Conservation (phyloP, 1,140 invertebrate genomes). For the Aethina tumida region DNA sequence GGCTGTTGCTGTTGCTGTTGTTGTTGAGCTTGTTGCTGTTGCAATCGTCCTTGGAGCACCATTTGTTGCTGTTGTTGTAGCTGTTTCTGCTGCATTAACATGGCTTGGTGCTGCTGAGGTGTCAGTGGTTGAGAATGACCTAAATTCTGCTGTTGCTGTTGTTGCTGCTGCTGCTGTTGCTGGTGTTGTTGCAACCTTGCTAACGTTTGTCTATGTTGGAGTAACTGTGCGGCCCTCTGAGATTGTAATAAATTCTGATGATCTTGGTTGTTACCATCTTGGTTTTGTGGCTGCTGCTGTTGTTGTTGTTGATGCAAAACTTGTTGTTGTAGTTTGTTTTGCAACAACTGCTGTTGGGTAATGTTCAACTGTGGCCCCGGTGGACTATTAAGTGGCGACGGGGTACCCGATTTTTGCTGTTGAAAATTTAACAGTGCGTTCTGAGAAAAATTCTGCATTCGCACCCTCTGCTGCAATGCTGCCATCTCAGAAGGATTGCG, state of each 20-base stretch:
- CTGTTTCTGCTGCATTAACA: conserved; percentile 42
- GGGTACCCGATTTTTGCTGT: conserved; percentile 30
- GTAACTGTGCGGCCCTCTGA: conserved; percentile 33
- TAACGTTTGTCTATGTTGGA: conserved; percentile 38
- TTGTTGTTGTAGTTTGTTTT: conserved; percentile 33
- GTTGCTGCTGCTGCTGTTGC: conserved; percentile 31
- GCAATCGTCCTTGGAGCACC: conserved; percentile 35
- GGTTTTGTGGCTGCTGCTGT: conserved; percentile 14
- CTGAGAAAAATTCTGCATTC: conserved; percentile 21
- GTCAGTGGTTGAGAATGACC: conserved; percentile 36
- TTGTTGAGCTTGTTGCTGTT: conserved; percentile 42
- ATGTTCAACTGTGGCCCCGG: conserved; percentile 26
- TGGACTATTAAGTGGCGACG: conserved; percentile 32
- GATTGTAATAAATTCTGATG: conserved; percentile 23
- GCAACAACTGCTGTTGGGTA: conserved; percentile 32
- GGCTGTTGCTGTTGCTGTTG: conserved; percentile 36
- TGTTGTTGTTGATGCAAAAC: conserved; percentile 24
- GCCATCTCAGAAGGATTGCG: conserved; percentile 24
- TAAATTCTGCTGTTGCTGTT: conserved; percentile 44
- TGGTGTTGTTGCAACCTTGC: conserved; percentile 32
- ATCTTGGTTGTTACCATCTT: conserved; percentile 13
- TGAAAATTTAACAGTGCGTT: no score
- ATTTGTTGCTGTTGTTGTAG: conserved; percentile 44
- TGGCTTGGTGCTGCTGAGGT: conserved; percentile 43
- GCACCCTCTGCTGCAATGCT: conserved; percentile 18